Evolutionary conservation across 2,888 invertebrate genomes (phyloP), one percentile per base, ranked within the genome.

Genomic region (Lycaena phlaeas): DNA sequence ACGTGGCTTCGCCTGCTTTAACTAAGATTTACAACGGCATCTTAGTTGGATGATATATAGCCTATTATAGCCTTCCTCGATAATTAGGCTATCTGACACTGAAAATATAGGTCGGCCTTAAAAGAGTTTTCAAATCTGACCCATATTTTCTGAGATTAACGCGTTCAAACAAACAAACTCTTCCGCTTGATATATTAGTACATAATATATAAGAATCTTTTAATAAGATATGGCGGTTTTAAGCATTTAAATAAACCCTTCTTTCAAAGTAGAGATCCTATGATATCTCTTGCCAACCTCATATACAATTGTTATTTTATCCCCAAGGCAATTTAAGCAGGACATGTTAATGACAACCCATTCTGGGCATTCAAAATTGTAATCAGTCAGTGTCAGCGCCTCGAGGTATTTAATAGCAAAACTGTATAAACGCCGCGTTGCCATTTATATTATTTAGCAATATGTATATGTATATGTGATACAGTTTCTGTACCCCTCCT

Each of bases 371-470:
- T 22, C 22, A 5, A 9, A 7, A 22, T 5, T 2, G 34, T 34
- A 18, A 34, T 34, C 17, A 34, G 10, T 34, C 34, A 34, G 12
- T 22, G 22, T 34, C 34, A 22, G 11, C 7, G 11, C 34, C 34
- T 34, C 18, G 17, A 11, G 15, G n/a, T 18, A 18, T 22, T 34
- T 34, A 34, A 34, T 34, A 34, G 34, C 31, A 34, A 34, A 3
- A 4, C 10, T 11, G 17, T 18, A 11, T 18, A 34, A 34, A 22
- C 12, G 9, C 22, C 6, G 2, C 2, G 11, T 34, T 31, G 18
- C 31, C 18, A 22, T 12, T 18, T 18, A 10, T 30, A 30, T 15
- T 15, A 10, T 31, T 7, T 6, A 2, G 11, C 18, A 11, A 18
- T 31, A 5, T 18, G 18, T 18, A 9, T 2, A 4, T 5, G 10